Base-by-base conservation (phyloP, 2,113 vertebrate genomes). In the Periophthalmodon schlosseri region DNA sequence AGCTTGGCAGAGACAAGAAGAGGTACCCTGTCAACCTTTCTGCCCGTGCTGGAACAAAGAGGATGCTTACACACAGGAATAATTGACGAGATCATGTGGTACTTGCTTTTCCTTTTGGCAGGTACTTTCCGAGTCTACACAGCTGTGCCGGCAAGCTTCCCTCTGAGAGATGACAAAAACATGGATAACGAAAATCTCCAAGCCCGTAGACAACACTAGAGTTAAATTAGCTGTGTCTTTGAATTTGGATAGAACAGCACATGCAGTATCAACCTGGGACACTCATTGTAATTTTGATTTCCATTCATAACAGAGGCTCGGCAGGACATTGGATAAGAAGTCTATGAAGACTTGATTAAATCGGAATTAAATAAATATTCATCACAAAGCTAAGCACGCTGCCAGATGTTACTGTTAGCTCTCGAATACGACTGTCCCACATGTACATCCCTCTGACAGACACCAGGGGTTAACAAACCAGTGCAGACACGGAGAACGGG, bases 211-310 rank as follows among this genome's bases (percentile, higher is more conserved):
- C 80, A 74, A 70, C 71, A 79, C 66, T 82, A 60, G 81, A 73
- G 80, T 68, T 85, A 86, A 92, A 91, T 93, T 91, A 91, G 86
- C 80, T 52, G 73, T 74, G 85, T 75, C 79, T 91, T 92, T 90
- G 87, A n/a, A 39, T 65, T 91, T 85, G 79, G 79, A 87, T 90
- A 89, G 84, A 91, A 87, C 82, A 83, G 70, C 80, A 82, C 87
- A 88, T 79, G 86, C 86, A 81, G 81, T 83, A 79, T 67, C 73
- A 84, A 91, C 83, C 81, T 89, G 88, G 84, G 81, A 87, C 70
- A 77, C 78, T 83, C 49, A 69, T 83, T 85, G 86, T 83, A 83
- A 75, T 86, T 63, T 77, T 74, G 83, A 89, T 82, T 75, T 70
- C 76, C 52, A 74, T 87, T 88, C 81, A 77, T 78, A 75, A 60